A percentile compares a stretch with the other conserved stretches of the same genome.
These are phyloP conservation scores for Cartodere bifasciata DNA, from an alignment of 2,888 invertebrate species.

Conservation along the genomic window DNA sequence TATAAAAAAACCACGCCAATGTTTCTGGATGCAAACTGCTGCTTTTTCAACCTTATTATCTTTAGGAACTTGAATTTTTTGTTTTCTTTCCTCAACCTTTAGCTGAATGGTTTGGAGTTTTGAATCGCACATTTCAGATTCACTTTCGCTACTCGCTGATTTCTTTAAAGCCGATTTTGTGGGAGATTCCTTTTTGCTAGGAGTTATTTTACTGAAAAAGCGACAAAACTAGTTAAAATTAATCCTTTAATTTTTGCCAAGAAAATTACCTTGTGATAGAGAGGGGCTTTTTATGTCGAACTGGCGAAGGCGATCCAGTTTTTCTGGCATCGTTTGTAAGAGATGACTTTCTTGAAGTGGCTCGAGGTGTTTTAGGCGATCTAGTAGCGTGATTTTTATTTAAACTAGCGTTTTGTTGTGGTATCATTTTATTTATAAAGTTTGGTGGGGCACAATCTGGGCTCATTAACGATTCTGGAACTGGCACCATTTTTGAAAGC, in stretches of 20 bases:
- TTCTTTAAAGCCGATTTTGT: constrained; percentile 27
- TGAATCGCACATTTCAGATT: constrained; percentile 53
- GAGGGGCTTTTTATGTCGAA: constrained; percentile 19
- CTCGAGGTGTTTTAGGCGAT: constrained; percentile 20
- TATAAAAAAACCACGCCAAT: constrained; percentile 75
- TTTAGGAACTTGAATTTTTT: constrained; percentile 17
- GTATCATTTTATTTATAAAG: constrained; percentile 20
- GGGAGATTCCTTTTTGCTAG: constrained; percentile 21
- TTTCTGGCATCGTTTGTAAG: constrained; percentile 14
- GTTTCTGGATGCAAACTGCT: constrained; percentile 70
- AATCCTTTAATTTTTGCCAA: background rate
- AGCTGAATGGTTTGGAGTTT: constrained; percentile 53
- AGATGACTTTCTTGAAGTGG: constrained; percentile 3
- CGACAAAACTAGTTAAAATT: background rate
- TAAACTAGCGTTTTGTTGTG: constrained; percentile 15
- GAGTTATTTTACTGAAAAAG: constrained; percentile 15
- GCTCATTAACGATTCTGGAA: constrained; percentile 78
- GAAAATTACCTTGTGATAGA: background rate
- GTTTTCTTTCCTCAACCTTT: constrained; percentile 40
- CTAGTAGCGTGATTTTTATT: constrained; percentile 9
- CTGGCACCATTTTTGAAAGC: constrained; percentile 76
- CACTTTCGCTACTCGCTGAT: constrained; percentile 44
- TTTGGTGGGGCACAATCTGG: constrained; percentile 53
- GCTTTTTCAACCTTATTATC: constrained; percentile 39
- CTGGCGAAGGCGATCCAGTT: constrained; percentile 23